Evolutionary conservation across 2,888 invertebrate species (phyloP).

Genomic region (Drosophila putrida): DNA sequence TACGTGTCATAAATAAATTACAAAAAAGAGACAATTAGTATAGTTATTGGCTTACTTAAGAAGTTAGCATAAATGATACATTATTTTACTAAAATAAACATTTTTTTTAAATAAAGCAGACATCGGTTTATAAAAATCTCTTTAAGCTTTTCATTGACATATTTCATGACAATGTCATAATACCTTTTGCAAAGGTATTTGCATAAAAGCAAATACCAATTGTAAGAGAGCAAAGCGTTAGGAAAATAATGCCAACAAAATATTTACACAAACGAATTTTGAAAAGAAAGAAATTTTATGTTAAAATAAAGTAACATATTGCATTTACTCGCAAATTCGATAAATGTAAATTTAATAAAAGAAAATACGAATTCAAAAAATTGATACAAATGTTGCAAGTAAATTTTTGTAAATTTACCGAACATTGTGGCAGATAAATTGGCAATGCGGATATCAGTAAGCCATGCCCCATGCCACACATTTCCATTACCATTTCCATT

Average conservation of each 20-base stretch:
- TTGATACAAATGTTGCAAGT: conserved; percentile 23
- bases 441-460: conserved; percentile 50
- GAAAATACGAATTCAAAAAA: conserved; percentile 10
- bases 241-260: background rate
- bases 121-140: too few species aligned
- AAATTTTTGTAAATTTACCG: conserved; percentile 23
- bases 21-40: too few species aligned
- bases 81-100: too few species aligned
- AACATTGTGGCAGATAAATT: conserved; percentile 52
- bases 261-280: background rate
- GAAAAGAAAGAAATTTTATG: background rate
- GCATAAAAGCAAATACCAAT: background rate
- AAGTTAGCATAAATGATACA: too few species aligned
- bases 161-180: background rate
- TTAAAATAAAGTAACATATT: conserved; percentile 18
- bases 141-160: too few species aligned
- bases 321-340: conserved; percentile 22
- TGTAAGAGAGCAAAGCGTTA: background rate
- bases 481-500: conserved; percentile 15
- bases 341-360: conserved; percentile 30
- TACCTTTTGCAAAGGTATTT: background rate
- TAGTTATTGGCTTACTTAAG: too few species aligned
- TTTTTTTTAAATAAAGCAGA: too few species aligned
- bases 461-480: conserved; percentile 1
- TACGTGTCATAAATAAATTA: too few species aligned